A percentile compares a stretch with the other conserved stretches of the same genome.
These are phyloP conservation scores for Acanthosepion lycidas DNA, from an alignment of 2,888 invertebrate genomes.

Conservation along the genomic window DNA sequence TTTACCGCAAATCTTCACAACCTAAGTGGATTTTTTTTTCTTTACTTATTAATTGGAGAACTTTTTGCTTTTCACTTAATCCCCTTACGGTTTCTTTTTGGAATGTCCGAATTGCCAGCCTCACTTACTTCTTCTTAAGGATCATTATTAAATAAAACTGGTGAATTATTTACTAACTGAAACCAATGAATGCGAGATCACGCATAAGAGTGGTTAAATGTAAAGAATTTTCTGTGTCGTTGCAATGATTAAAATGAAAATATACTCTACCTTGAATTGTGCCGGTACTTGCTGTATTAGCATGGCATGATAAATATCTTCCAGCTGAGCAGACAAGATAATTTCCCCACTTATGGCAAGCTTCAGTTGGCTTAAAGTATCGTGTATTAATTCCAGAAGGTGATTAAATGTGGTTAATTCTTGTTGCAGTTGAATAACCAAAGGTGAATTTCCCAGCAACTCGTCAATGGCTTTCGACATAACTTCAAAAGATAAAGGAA, in stretches of 20 bases:
- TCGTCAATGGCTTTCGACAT: conserved; percentile 52
- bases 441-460: conserved; percentile 69
- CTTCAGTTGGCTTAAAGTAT: conserved; percentile 65
- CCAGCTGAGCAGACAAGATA: conserved; percentile 73
- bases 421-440: conserved; percentile 73
- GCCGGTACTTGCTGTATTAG: conserved; percentile 70
- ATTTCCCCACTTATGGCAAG: conserved; percentile 73
- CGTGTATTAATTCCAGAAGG: conserved; percentile 67
- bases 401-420: conserved; percentile 73
- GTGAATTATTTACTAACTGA: too few species aligned
- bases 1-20: too few species aligned
- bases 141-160: too few species aligned
- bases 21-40: too few species aligned
- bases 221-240: too few species aligned
- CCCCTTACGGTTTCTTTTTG: too few species aligned
- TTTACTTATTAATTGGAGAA: too few species aligned
- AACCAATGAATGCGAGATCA: too few species aligned
- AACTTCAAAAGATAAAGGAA: neutral
- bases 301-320: conserved; percentile 72
- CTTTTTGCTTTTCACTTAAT: too few species aligned
- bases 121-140: too few species aligned
- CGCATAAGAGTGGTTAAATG: too few species aligned
- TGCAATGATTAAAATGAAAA: neutral
- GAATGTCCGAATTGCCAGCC: too few species aligned
- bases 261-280: conserved; percentile 69